phyloP scores from a whole-genome alignment of 2,113 vertebrate genomes.

The Thamnaconus septentrionalis region DNA sequence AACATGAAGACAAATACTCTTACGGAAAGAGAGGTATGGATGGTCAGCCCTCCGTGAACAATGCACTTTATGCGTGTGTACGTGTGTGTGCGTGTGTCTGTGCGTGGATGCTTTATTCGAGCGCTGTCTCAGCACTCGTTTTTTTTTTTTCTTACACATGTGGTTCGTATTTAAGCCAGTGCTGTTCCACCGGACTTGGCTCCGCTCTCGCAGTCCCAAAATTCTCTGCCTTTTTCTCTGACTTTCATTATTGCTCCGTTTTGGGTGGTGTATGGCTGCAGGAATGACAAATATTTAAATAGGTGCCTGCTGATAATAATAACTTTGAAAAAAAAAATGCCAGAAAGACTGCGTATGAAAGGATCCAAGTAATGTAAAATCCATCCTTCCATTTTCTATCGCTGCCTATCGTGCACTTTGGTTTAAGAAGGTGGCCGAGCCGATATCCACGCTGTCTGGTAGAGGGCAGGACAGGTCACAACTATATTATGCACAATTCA shows the following conservation, averaged over 20 bases:
- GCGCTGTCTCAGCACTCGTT: conserved; percentile 60
- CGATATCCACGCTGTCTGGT: no score
- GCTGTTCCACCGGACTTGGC: conserved; percentile 67
- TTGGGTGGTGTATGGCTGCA: conserved; percentile 12
- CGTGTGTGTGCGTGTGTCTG: conserved; percentile 6
- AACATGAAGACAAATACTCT: conserved; percentile 19
- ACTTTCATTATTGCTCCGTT: conserved; percentile 23
- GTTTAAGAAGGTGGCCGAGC: no score
- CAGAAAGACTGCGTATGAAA: no score
- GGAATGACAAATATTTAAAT: conserved; percentile 4
- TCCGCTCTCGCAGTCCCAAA: conserved; percentile 49
- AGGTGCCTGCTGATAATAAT: background rate
- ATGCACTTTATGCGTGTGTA: background rate
- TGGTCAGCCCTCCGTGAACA: conserved; percentile 27
- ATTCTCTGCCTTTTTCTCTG: conserved; percentile 43
- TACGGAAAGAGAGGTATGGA: conserved; percentile 49
- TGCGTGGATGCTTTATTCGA: conserved; percentile 30
- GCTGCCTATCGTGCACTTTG: no score
- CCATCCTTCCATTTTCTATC: no score
- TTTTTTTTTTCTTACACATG: conserved; percentile 50
- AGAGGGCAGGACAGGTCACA: no score
- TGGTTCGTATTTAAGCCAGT: conserved; percentile 70
- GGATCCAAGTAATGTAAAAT: no score
- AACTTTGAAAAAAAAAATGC: background rate
- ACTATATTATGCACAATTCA: no score